Base-by-base conservation (phyloP, 2,113 vertebrate genomes). In the Neoarius graeffei region DNA sequence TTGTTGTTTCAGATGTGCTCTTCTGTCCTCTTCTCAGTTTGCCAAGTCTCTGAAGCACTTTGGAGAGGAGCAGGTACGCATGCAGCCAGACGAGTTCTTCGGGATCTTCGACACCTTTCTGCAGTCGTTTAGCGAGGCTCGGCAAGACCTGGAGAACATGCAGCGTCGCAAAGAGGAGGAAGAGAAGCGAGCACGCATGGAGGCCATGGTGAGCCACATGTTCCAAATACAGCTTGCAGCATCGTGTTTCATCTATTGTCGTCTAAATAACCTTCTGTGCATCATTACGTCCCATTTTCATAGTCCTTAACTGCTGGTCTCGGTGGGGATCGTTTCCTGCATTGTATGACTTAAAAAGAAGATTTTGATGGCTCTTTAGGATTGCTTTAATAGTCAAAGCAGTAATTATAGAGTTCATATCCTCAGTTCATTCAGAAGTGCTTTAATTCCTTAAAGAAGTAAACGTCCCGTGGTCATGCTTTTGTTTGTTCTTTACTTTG, bases 11-110 rank as follows among this genome's bases (percentile, higher is more conserved):
- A 48, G 20, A 14, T 4, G 30, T 9, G 8, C 19, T 82, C 27
- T 13, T 66, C 50, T 23, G 5, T 81, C 35, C 56, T 4, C 84
- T 54, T 81, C 5, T 48, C 48, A 99, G 98, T 99, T 97, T 64
- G 71, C 95, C 94, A 98, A 96, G 93, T 96, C 97, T 77, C 93
- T 99, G 93, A 96, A 94, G 93, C 97, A 99, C 95, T 99, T 99
- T 89, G 98, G 98, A 90, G 98, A 99, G 81, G 95, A 94, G 0
- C 96, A 97, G 81, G 95, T 96, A 66, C 94, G 96, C 92, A 97
- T 98, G 97, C 98, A 99, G 94, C 98, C 98, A 0, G 98, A 99
- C 42, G 97, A 99, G 89, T 99, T 99, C 96, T 99, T 99, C 48
- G 98, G 98, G 86, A 99, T 98, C 92, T 99, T 99, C 0, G 97